Conservation (phyloP, 1,140 invertebrate species). For the Charaxes varanes region DNA sequence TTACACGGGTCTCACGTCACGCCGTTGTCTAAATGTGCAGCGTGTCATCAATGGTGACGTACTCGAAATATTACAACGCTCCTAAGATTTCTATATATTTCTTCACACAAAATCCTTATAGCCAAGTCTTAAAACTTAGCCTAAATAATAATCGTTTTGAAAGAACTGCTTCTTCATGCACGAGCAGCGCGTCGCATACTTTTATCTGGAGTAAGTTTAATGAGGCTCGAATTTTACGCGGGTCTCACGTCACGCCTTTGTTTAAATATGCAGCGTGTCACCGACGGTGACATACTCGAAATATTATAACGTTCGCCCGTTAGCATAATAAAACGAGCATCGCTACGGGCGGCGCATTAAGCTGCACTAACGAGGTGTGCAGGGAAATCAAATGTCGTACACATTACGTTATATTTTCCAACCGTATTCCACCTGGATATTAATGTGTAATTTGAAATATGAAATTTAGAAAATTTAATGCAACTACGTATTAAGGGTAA, state of each 20-base stretch:
- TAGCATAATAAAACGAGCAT: slow-evolving; percentile 68
- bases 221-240: slow-evolving; percentile 30
- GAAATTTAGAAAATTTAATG: not conserved
- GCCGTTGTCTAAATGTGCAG: no score
- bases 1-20: no score
- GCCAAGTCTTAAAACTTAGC: no score
- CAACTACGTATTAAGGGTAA: no score
- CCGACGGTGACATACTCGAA: slow-evolving; percentile 64
- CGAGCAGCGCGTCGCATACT: slow-evolving; percentile 21
- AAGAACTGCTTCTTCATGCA: slow-evolving; percentile 19
- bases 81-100: no score
- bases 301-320: slow-evolving; percentile 64
- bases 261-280: slow-evolving; percentile 69
- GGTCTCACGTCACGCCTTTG: slow-evolving; percentile 50
- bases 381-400: slow-evolving; percentile 52
- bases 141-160: slow-evolving; percentile 10
- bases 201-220: slow-evolving; percentile 53
- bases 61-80: no score
- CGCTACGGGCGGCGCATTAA: slow-evolving; percentile 65
- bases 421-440: not conserved
- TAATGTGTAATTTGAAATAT: not conserved
- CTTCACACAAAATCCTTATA: no score
- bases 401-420: slow-evolving; percentile 33
- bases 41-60: no score
- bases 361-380: slow-evolving; percentile 61